Percentiles rank a stretch among this genome's conserved stretches.
These are phyloP conservation scores for Hypotaenidia philippensis DNA, from an alignment of 2,797 vertebrate species.

Conservation along the genomic window DNA sequence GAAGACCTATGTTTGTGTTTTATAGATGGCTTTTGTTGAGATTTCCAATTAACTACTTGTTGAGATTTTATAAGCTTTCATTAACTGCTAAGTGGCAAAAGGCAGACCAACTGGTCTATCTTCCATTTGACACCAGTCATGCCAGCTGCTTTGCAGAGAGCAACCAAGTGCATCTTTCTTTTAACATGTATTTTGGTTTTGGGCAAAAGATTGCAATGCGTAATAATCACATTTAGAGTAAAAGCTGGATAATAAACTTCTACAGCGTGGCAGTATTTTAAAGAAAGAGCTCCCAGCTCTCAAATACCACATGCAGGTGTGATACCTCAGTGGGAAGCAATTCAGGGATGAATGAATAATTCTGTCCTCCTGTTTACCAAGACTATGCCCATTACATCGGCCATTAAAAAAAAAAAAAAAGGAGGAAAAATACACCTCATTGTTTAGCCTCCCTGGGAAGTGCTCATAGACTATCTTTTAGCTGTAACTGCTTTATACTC, in stretches of 20 bases:
- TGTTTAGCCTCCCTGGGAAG: neutral
- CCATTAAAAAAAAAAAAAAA: neutral
- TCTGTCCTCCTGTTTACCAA: neutral
- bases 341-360: neutral
- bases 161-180: neutral
- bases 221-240: constrained; percentile 13
- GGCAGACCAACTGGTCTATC: neutral
- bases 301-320: constrained; percentile 10
- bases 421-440: neutral
- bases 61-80: neutral
- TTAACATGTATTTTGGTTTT: neutral
- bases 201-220: neutral
- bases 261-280: neutral
- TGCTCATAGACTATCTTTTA: neutral
- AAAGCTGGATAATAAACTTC: neutral
- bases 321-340: constrained; percentile 8
- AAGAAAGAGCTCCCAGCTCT: constrained; percentile 12
- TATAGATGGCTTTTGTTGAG: neutral
- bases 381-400: neutral
- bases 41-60: neutral
- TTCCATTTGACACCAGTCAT: neutral
- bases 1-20: neutral
- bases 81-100: constrained; percentile 19
- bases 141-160: neutral
- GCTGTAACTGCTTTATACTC: constrained; percentile 9